phyloP scores from a whole-genome alignment of 2,113 vertebrate genomes.

The Heterotilapia buettikoferi region DNA sequence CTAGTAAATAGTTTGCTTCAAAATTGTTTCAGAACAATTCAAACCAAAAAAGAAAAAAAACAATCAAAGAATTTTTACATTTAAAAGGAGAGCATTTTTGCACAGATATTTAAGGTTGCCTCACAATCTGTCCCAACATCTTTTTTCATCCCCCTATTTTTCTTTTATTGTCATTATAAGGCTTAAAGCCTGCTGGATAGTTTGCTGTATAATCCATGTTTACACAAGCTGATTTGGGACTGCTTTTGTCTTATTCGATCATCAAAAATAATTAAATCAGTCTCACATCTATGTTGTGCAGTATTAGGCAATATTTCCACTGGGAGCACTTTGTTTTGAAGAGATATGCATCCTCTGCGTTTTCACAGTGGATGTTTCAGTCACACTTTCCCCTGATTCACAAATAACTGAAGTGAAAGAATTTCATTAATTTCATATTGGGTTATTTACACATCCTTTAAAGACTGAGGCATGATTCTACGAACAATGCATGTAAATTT shows the following conservation, averaged over 20 bases:
- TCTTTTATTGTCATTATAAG: not conserved
- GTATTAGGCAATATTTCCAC: not conserved
- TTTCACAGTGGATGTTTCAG: not conserved
- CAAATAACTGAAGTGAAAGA: not conserved
- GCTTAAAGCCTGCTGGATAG: not conserved
- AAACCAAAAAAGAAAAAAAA: not conserved
- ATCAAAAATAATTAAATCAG: not conserved
- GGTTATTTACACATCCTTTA: not conserved
- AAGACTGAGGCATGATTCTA: not conserved
- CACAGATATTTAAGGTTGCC: not conserved
- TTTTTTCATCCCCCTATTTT: not conserved
- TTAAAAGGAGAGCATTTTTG: not conserved
- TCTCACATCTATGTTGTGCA: not conserved
- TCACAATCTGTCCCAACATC: not conserved
- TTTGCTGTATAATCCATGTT: not conserved
- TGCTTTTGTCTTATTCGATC: not conserved
- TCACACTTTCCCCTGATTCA: not conserved
- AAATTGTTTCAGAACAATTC: not conserved
- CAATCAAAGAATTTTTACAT: not conserved
- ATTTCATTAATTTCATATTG: not conserved
- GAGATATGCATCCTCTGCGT: not conserved
- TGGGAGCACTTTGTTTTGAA: not conserved
- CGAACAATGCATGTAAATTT: not conserved
- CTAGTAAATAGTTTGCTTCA: not conserved
- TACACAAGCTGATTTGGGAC: not conserved